These are phyloP conservation scores for Sturnus vulgaris DNA, from an alignment of 2,113 vertebrate genomes.

Conservation along the genomic window DNA sequence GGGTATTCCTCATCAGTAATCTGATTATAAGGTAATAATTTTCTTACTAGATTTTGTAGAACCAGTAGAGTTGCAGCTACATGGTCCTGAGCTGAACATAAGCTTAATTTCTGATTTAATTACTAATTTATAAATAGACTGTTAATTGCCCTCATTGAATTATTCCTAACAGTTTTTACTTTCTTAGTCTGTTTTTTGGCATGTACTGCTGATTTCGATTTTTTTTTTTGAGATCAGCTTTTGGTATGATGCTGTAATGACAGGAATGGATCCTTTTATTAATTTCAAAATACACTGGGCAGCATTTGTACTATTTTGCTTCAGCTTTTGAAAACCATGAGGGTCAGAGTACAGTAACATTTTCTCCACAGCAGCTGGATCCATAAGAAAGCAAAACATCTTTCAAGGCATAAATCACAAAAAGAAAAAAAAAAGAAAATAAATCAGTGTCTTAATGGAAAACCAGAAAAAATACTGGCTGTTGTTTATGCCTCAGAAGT, in stretches of 20 bases:
- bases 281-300: neutral
- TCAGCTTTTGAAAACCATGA: neutral
- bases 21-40: neutral
- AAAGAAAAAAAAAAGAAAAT: neutral
- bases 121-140: neutral
- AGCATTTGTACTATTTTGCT: neutral
- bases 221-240: neutral
- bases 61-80: neutral
- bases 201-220: neutral
- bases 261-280: neutral
- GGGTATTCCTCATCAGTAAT: neutral
- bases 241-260: neutral
- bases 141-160: neutral
- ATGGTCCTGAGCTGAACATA: neutral
- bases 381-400: neutral
- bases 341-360: neutral
- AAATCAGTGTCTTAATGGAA: neutral
- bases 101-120: neutral
- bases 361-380: neutral
- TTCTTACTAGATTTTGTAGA: neutral
- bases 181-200: neutral
- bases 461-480: neutral
- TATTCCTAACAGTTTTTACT: neutral
- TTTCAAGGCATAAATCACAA: neutral
- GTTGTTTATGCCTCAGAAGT: neutral